These are phyloP conservation scores for Halcyon leucocephala DNA, from an alignment of 2,797 vertebrate genomes.

Conservation along the genomic window DNA sequence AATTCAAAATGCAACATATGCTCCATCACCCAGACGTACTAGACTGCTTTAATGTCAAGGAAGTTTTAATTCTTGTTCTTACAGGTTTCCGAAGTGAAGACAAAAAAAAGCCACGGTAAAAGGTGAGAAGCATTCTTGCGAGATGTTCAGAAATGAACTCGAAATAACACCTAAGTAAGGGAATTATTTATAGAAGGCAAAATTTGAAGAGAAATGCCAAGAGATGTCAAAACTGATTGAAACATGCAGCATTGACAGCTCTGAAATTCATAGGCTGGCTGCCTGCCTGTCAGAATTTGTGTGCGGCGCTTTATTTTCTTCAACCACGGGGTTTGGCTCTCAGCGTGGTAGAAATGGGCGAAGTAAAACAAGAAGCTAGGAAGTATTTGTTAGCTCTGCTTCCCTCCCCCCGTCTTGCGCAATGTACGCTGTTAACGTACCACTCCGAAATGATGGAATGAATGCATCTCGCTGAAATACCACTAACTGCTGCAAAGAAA, in stretches of 20 bases:
- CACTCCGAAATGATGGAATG: neutral
- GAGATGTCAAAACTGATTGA: conserved; percentile 78
- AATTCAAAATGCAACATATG: neutral
- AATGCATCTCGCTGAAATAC: neutral
- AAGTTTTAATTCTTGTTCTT: neutral
- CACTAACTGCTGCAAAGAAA: neutral
- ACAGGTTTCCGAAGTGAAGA: neutral
- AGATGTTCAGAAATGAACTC: neutral
- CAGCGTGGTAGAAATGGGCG: neutral
- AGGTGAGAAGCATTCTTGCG: neutral
- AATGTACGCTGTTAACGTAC: neutral
- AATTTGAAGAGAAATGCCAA: conserved; percentile 68
- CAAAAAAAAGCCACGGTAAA: neutral
- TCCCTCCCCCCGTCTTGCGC: neutral
- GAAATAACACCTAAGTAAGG: conserved; percentile 53
- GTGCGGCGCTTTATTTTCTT: conserved; percentile 37
- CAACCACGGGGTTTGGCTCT: neutral
- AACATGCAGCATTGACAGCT: conserved; percentile 65
- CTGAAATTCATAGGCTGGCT: conserved; percentile 64
- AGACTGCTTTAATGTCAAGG: neutral
- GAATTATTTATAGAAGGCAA: conserved; percentile 75
- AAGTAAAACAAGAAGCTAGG: neutral
- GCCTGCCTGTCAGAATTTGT: conserved; percentile 59
- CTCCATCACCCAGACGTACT: neutral
- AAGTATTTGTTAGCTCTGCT: neutral